Evolutionary conservation across 2,888 invertebrate species (phyloP).

Genomic region (Galerucella pusilla): DNA sequence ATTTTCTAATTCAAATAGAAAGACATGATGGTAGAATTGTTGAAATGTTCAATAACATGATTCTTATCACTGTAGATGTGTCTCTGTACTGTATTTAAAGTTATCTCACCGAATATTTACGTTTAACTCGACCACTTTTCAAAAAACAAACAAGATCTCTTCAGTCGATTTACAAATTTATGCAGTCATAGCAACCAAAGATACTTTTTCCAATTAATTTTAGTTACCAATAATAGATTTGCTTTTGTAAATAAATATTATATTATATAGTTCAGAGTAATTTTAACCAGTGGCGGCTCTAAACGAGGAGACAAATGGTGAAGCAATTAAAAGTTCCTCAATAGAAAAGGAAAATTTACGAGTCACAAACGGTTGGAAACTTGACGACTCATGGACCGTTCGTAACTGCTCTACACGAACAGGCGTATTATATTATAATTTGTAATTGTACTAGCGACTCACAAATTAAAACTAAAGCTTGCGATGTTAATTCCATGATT

Average conservation of each 20-base stretch:
- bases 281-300: too few relatives aligned
- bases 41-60: too few relatives aligned
- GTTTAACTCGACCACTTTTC: background rate
- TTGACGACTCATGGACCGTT: too few relatives aligned
- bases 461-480: too few relatives aligned
- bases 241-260: slow-evolving; percentile 5
- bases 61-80: slow-evolving; percentile 15
- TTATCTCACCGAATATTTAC: background rate
- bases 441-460: background rate
- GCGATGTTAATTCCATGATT: too few relatives aligned
- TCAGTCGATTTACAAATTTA: background rate
- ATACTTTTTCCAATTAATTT: background rate
- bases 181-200: background rate
- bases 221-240: background rate
- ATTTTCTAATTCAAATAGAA: too few relatives aligned
- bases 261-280: background rate
- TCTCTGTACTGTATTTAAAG: background rate
- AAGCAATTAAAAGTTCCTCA: too few relatives aligned
- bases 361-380: too few relatives aligned
- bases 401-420: too few relatives aligned
- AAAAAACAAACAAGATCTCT: background rate
- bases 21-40: too few relatives aligned
- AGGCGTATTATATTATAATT: background rate
- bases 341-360: too few relatives aligned
- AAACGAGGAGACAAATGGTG: too few relatives aligned